Conservation (phyloP, 2,113 vertebrate species). For the Takifugu flavidus region DNA sequence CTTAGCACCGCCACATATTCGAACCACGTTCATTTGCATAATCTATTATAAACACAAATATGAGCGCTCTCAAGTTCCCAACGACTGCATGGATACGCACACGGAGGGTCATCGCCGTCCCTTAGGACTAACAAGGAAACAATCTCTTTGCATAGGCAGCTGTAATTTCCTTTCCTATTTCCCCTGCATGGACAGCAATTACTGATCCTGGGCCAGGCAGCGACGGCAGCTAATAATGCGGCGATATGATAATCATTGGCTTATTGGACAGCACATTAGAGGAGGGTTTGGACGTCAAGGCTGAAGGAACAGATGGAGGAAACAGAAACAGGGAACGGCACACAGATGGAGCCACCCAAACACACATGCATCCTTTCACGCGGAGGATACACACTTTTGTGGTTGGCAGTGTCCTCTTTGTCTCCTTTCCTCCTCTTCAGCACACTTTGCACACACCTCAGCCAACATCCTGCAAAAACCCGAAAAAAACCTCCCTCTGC, state of each 20-base stretch:
- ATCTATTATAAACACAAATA: conserved; percentile 17
- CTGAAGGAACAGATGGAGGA: conserved; percentile 60
- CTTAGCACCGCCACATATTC: conserved; percentile 26
- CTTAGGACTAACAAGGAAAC: conserved; percentile 62
- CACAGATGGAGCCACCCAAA: conserved; percentile 26
- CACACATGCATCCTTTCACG: conserved; percentile 6
- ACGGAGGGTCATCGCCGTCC: conserved; percentile 46
- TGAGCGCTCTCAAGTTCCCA: conserved; percentile 14
- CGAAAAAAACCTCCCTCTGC: conserved; percentile 7
- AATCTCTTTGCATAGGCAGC: conserved; percentile 58
- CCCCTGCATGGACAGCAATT: conserved; percentile 62
- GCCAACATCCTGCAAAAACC: background rate
- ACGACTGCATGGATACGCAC: conserved; percentile 19
- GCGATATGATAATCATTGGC: conserved; percentile 64
- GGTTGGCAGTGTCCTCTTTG: conserved; percentile 4
- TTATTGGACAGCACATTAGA: conserved; percentile 64
- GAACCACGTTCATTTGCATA: conserved; percentile 28
- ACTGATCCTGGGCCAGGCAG: conserved; percentile 57
- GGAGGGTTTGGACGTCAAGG: conserved; percentile 50
- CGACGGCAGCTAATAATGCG: conserved; percentile 66
- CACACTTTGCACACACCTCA: background rate
- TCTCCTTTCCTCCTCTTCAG: background rate
- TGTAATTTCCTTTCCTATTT: conserved; percentile 72
- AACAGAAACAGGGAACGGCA: conserved; percentile 26
- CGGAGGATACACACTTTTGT: conserved; percentile 6